Evolutionary conservation across 1,140 invertebrate species (phyloP).

Genomic region (Diplogasteroides magnus): DNA sequence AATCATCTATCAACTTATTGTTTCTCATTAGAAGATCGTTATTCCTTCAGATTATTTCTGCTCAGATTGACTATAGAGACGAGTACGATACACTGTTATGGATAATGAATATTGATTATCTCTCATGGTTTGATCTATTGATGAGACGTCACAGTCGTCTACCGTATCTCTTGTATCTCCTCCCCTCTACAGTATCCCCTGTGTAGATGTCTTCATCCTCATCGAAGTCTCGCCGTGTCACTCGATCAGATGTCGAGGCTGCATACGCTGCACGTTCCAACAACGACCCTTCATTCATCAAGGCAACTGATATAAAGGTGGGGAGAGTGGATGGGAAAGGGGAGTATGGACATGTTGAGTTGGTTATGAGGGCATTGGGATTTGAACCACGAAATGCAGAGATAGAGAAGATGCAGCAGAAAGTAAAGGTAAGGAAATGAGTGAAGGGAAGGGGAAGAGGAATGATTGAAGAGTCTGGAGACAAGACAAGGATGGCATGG

Average conservation of each 20-base stretch:
- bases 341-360: slow-evolving; percentile 2
- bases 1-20: slow-evolving; percentile 21
- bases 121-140: background rate
- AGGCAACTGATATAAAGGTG: slow-evolving; percentile 8
- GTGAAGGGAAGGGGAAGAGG: background rate
- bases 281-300: slow-evolving; percentile 14
- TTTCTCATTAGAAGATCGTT: no score
- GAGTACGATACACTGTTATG: no score
- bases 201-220: background rate
- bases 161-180: slow-evolving; percentile 1
- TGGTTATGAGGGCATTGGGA: slow-evolving; percentile 21
- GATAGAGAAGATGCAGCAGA: slow-evolving; percentile 15
- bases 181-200: background rate
- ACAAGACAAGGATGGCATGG: background rate
- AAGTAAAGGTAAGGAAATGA: slow-evolving; percentile 14
- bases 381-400: slow-evolving; percentile 24
- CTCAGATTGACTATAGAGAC: no score
- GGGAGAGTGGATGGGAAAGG: background rate
- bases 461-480: background rate
- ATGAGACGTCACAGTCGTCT: background rate
- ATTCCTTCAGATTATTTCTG: no score
- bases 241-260: slow-evolving; percentile 20
- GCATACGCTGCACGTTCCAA: slow-evolving; percentile 14
- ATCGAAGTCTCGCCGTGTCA: slow-evolving; percentile 8
- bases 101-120: no score